Evolutionary conservation across 1,140 invertebrate genomes (phyloP).

Genomic region (Pollicipes pollicipes): DNA sequence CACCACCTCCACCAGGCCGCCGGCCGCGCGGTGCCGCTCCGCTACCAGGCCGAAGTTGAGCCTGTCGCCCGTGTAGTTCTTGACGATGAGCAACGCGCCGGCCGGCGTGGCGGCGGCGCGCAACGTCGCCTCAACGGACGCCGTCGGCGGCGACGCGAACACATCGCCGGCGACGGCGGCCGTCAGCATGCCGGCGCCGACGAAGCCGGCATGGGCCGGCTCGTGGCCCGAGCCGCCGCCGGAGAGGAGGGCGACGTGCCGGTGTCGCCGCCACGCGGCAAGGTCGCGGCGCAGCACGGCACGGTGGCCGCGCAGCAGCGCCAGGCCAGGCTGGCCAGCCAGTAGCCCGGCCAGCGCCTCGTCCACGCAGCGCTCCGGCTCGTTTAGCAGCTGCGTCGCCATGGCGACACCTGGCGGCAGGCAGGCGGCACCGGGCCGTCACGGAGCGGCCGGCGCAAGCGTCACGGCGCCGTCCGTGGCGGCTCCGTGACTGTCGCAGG

Average conservation of each 20-base stretch:
- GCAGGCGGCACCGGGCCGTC: no score
- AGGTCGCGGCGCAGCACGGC: background rate
- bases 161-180: constrained; percentile 54
- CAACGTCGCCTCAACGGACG: constrained; percentile 45
- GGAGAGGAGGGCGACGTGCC: constrained; percentile 36
- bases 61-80: constrained; percentile 74
- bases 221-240: constrained; percentile 77
- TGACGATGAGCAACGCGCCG: constrained; percentile 52
- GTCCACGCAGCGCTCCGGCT: constrained; percentile 40
- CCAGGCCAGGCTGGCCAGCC: constrained; percentile 37
- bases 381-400: constrained; percentile 39
- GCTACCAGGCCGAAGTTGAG: constrained; percentile 68
- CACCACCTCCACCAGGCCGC: constrained; percentile 42
- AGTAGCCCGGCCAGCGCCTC: constrained; percentile 47
- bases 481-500: no score
- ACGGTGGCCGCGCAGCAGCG: constrained; percentile 13
- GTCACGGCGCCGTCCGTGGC: no score
- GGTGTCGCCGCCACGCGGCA: background rate
- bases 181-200: constrained; percentile 55
- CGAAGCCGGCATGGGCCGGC: constrained; percentile 47
- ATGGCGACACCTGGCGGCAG: no score
- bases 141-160: constrained; percentile 58
- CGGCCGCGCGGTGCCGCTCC: constrained; percentile 45
- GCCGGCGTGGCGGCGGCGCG: constrained; percentile 37
- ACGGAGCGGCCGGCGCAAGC: no score